A percentile compares a stretch with the other conserved stretches of the same genome.
These are phyloP conservation scores for Corythaeola cristata DNA, from an alignment of 2,113 vertebrate species.

Conservation along the genomic window DNA sequence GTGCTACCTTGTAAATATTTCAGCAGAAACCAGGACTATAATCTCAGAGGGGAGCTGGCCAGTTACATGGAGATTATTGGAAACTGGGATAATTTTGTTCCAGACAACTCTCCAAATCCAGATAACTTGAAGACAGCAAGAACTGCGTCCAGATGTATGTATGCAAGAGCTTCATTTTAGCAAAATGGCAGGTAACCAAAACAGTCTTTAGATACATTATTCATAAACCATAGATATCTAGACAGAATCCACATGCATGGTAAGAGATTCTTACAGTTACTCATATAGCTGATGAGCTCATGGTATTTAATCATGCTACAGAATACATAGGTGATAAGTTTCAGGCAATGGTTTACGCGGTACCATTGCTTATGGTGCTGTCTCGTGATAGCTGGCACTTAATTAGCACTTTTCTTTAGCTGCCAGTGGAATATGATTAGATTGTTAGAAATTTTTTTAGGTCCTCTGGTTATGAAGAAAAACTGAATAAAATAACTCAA, in stretches of 20 bases:
- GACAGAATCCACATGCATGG: neutral
- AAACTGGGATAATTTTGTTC: neutral
- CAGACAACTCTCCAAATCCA: neutral
- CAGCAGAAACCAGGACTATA: neutral
- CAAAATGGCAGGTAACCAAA: neutral
- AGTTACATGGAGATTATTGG: neutral
- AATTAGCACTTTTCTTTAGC: neutral
- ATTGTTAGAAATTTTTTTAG: neutral
- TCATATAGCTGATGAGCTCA: neutral
- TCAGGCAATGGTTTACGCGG: neutral
- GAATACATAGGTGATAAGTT: neutral
- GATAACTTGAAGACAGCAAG: neutral
- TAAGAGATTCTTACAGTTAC: neutral
- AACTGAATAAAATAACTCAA: neutral
- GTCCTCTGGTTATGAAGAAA: neutral
- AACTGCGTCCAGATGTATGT: neutral
- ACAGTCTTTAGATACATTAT: neutral
- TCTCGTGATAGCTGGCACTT: neutral
- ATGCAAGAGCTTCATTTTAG: neutral
- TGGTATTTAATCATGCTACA: neutral
- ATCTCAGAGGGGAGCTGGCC: neutral
- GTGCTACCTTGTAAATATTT: neutral
- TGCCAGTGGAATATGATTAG: neutral
- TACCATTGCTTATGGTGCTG: neutral
- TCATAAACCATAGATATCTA: neutral